These are phyloP conservation scores for Blastobasis lacticolella DNA, from an alignment of 2,888 invertebrate species.

Conservation along the genomic window DNA sequence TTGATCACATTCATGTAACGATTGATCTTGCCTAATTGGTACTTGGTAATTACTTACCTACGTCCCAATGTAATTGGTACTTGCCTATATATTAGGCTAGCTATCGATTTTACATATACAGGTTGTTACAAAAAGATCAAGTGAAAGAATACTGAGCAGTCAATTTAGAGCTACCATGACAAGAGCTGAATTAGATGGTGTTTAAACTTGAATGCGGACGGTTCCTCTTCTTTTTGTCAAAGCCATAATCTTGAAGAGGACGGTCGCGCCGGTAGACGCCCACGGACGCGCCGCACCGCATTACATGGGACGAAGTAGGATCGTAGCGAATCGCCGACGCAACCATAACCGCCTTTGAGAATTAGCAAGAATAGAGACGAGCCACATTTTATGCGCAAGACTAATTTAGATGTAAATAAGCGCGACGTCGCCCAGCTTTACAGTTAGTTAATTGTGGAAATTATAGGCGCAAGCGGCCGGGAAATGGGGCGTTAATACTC, in stretches of 20 bases:
- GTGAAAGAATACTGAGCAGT: too few species aligned
- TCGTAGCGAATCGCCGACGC: slow-evolving; percentile 40
- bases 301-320: slow-evolving; percentile 31
- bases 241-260: slow-evolving; percentile 17
- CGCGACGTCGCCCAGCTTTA: slow-evolving; percentile 18
- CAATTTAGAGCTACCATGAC: too few species aligned
- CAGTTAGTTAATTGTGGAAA: not conserved
- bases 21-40: too few species aligned
- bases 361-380: slow-evolving; percentile 24
- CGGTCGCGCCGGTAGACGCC: slow-evolving; percentile 16
- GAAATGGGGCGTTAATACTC: too few species aligned
- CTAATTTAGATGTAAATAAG: slow-evolving; percentile 10
- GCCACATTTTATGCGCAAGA: slow-evolving; percentile 22
- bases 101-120: too few species aligned
- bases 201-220: not conserved
- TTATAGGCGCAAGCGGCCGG: too few species aligned
- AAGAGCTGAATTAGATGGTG: too few species aligned
- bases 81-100: too few species aligned
- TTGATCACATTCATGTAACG: too few species aligned
- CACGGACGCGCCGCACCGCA: slow-evolving; percentile 27
- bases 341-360: slow-evolving; percentile 30
- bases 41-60: too few species aligned
- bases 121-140: too few species aligned
- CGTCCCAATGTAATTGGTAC: too few species aligned
- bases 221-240: slow-evolving; percentile 13